These are phyloP conservation scores for Platycnemis pennipes DNA, from an alignment of 2,888 invertebrate genomes.

Conservation along the genomic window DNA sequence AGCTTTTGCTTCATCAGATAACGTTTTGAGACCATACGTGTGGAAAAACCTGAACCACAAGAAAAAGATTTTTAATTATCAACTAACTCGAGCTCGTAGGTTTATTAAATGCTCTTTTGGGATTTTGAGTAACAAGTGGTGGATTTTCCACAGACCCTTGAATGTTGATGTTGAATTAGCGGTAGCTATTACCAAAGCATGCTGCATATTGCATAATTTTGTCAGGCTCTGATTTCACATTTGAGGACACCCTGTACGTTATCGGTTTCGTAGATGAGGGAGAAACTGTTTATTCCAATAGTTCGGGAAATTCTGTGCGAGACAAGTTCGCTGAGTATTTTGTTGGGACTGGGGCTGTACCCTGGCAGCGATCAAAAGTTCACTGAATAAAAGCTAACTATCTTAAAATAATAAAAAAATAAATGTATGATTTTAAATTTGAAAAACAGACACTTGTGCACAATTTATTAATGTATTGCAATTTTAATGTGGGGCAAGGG, in stretches of 20 bases:
- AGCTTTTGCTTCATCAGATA: background rate
- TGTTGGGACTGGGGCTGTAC: background rate
- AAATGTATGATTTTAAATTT: background rate
- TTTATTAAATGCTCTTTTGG: background rate
- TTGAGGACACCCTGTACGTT: background rate
- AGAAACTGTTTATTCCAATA: background rate
- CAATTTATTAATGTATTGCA: background rate
- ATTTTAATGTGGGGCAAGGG: background rate
- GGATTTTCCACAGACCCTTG: conserved; percentile 70
- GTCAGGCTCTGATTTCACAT: background rate
- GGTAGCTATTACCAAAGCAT: background rate
- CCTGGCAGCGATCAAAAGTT: background rate
- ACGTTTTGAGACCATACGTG: no score
- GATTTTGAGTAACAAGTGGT: background rate
- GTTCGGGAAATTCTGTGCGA: background rate
- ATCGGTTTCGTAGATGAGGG: background rate
- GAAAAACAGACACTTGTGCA: background rate
- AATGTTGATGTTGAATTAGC: conserved; percentile 1
- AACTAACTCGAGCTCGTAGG: background rate
- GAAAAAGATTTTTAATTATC: conserved; percentile 14
- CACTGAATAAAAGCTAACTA: background rate
- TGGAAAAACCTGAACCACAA: background rate
- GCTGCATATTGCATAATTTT: background rate
- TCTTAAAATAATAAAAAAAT: background rate
- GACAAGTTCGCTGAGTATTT: background rate